Evolutionary conservation across 2,797 vertebrate species (phyloP).

Genomic region (Cichlasoma orientale): DNA sequence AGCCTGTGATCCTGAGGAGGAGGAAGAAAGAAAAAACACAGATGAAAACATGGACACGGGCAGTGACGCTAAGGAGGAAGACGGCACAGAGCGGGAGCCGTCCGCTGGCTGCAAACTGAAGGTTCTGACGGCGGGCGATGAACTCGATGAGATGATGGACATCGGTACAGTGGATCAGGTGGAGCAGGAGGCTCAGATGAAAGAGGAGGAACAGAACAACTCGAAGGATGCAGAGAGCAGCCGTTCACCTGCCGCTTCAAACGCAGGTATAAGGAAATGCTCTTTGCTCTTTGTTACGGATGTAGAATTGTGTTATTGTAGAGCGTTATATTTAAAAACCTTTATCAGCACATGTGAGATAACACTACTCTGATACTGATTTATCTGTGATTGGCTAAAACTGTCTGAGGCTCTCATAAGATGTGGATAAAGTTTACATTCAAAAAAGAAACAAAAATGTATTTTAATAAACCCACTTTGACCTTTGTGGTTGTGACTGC

Average conservation of each 20-base stretch:
- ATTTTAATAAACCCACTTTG: too few species aligned
- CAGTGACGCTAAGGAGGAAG: neutral
- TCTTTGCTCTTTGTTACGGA: neutral
- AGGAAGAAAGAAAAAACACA: neutral
- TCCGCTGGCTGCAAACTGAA: neutral
- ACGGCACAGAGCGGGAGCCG: neutral
- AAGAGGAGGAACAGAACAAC: conserved; percentile 37
- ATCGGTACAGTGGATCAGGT: conserved; percentile 68
- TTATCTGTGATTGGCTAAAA: neutral
- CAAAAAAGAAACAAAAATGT: too few species aligned
- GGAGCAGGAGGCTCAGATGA: conserved; percentile 75
- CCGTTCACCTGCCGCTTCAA: conserved; percentile 7
- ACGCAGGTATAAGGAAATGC: conserved; percentile 40
- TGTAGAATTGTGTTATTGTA: neutral
- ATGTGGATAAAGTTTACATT: too few species aligned
- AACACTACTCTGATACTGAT: rapidly evolving
- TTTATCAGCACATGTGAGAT: neutral
- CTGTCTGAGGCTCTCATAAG: too few species aligned
- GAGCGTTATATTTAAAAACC: too few species aligned
- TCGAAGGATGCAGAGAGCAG: conserved; percentile 15
- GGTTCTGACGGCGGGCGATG: neutral
- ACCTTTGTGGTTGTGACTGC: too few species aligned
- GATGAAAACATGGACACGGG: neutral
- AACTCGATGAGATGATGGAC: conserved; percentile 76
- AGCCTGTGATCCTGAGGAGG: neutral